Evolutionary conservation across 2,888 invertebrate genomes (phyloP).

Genomic region (Nemoura dubitans): DNA sequence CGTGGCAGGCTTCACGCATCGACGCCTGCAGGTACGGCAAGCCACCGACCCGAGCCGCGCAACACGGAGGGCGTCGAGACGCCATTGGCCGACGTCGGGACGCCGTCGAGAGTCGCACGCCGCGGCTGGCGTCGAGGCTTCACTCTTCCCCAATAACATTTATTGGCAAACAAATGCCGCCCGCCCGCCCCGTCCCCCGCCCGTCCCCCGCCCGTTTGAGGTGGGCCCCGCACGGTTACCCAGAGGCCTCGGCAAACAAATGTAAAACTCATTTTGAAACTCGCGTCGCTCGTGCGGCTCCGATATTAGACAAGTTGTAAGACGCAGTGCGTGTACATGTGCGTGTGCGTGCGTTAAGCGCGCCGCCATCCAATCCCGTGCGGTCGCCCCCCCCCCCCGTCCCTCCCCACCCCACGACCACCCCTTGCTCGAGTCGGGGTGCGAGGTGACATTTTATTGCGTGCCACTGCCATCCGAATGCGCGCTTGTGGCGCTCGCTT

Average conservation of each 20-base stretch:
- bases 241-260: conserved; percentile 50
- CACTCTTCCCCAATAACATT: conserved; percentile 50
- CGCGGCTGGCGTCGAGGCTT: not conserved
- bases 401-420: too few relatives aligned
- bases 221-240: conserved; percentile 42
- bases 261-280: conserved; percentile 53
- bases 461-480: too few relatives aligned
- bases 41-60: not conserved
- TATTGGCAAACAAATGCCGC: conserved; percentile 51
- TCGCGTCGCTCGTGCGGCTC: conserved; percentile 25
- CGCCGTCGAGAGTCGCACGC: not conserved
- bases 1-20: not conserved
- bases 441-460: too few relatives aligned
- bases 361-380: not conserved
- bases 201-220: conserved; percentile 45
- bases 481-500: too few relatives aligned
- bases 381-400: too few relatives aligned
- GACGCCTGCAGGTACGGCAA: not conserved
- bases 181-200: too few relatives aligned
- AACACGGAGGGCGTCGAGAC: not conserved
- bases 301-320: conserved; percentile 23
- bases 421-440: too few relatives aligned
- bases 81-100: not conserved
- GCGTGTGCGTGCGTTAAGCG: not conserved
- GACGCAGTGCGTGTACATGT: not conserved